Base-by-base conservation (phyloP, 2,113 vertebrate genomes). In the Paedocypris sp. region DNA sequence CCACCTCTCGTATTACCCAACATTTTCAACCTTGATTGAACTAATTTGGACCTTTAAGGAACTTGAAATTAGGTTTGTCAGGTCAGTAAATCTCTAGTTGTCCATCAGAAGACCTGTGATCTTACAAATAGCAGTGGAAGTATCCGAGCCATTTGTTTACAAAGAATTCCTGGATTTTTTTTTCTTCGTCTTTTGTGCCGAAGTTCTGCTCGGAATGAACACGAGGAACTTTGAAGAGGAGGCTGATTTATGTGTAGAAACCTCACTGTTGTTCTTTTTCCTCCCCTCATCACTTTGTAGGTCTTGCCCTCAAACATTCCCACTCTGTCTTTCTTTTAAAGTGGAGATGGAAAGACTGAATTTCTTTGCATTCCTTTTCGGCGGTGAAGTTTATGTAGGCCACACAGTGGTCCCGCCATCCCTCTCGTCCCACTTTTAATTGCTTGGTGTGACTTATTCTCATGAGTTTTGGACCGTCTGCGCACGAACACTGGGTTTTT, bases 221-320 rank as follows among this genome's bases (percentile, higher is more conserved):
- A 46, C 23, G 23, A 47, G 15, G 6, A 23, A 31, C 35, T 7
- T 16, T 51, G 26, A 25, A 10, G 10, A 28, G 25, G 36, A 47
- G 25, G 16, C 8, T 47, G 51, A 57, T 64, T 38, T 38, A 54
- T 64, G 62, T 58, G 22, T 58, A 43, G 57, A 47, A 47, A 54
- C 11, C 9, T 64, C 68, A 75, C 70, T 79, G 75, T 80, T 60
- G 19, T 25, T 70, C 36, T 22, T 19, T 28, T 13, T 2, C 3
- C 6, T 38, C 35, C 28, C 18, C 19, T 5, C 13, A 28, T 36
- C 64, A 15, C 32, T 49, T 43, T 39, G 33, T 47, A 32, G 29
- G 11, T 25, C 18, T 32, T 35, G 18, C 13, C 19, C 20, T 47
- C 42, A 48, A 3, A 39, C 4, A 47, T 39, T 54, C 51, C 38